Conservation (phyloP, 2,797 vertebrate species). For the Tinamus major region DNA sequence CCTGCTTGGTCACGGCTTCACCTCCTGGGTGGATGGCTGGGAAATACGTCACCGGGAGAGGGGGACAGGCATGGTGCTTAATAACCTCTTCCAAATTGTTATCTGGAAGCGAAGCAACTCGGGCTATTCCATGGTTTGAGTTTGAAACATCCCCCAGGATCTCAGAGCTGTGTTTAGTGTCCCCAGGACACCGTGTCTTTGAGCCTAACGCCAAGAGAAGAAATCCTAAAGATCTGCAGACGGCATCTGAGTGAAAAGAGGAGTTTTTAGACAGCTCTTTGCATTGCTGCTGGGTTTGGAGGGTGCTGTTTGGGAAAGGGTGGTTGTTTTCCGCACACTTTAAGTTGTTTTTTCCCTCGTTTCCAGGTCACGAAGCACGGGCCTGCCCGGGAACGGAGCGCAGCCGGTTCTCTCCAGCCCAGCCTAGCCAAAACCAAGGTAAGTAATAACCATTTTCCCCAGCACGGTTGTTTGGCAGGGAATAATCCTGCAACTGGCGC, state of each 20-base stretch:
- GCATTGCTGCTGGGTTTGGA: not conserved
- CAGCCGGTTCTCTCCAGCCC: accelerated
- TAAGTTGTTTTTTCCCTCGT: not conserved
- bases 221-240: not conserved
- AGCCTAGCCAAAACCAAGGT: not conserved
- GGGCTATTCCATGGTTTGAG: not conserved
- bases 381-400: not conserved
- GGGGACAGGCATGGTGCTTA: not conserved
- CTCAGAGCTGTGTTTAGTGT: not conserved
- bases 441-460: not conserved
- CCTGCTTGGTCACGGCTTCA: accelerated
- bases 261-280: accelerated
- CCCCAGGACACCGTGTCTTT: not conserved
- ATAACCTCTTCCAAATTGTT: not conserved
- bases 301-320: not conserved
- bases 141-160: too few relatives aligned
- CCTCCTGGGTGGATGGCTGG: not conserved
- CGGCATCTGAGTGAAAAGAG: accelerated
- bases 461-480: not conserved
- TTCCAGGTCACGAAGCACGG: not conserved
- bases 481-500: not conserved
- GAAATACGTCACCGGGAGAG: not conserved
- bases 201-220: not conserved
- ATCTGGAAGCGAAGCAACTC: not conserved
- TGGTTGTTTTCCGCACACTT: not conserved